Percentiles rank a stretch among this genome's conserved stretches.
Evolutionary conservation across 2,888 invertebrate species (phyloP).

Genomic region (Eledona agricola): DNA sequence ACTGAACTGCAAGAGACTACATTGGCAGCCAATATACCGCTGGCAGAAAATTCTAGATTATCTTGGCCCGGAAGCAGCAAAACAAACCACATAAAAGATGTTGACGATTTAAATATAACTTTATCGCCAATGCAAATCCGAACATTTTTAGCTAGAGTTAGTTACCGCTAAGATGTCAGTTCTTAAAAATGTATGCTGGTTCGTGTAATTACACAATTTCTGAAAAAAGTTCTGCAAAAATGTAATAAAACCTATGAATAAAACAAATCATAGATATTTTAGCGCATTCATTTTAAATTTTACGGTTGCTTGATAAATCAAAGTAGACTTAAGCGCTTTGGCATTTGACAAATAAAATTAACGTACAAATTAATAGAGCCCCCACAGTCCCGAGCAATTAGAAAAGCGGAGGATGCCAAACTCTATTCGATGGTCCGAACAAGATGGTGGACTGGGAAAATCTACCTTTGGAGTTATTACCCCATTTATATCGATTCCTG

Average conservation of each 20-base stretch:
- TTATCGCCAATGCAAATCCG: slow-evolving; percentile 31
- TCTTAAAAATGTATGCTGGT: too few relatives aligned
- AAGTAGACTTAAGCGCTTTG: slow-evolving; percentile 23
- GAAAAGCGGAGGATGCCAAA: slow-evolving; percentile 13
- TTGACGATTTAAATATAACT: slow-evolving; percentile 16
- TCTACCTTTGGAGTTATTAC: slow-evolving; percentile 51
- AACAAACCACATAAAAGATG: background rate
- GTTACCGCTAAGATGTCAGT: slow-evolving; percentile 13
- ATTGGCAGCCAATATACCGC: slow-evolving; percentile 62
- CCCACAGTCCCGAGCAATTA: slow-evolving; percentile 15
- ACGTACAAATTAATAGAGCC: slow-evolving; percentile 20
- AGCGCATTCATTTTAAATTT: too few relatives aligned
- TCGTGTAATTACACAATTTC: too few relatives aligned
- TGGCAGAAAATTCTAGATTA: slow-evolving; percentile 62
- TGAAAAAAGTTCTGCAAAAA: too few relatives aligned
- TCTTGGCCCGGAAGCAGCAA: slow-evolving; percentile 35
- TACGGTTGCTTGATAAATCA: slow-evolving; percentile 9
- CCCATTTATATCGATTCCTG: slow-evolving; percentile 53
- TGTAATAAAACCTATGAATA: too few relatives aligned
- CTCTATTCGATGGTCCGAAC: slow-evolving; percentile 15
- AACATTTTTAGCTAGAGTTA: slow-evolving; percentile 29
- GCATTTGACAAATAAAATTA: slow-evolving; percentile 29
- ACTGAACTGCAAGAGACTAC: slow-evolving; percentile 56
- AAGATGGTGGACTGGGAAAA: slow-evolving; percentile 47
- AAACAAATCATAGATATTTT: too few relatives aligned